phyloP scores from a whole-genome alignment of 2,888 invertebrate genomes.

The Notocelia uddmanniana region DNA sequence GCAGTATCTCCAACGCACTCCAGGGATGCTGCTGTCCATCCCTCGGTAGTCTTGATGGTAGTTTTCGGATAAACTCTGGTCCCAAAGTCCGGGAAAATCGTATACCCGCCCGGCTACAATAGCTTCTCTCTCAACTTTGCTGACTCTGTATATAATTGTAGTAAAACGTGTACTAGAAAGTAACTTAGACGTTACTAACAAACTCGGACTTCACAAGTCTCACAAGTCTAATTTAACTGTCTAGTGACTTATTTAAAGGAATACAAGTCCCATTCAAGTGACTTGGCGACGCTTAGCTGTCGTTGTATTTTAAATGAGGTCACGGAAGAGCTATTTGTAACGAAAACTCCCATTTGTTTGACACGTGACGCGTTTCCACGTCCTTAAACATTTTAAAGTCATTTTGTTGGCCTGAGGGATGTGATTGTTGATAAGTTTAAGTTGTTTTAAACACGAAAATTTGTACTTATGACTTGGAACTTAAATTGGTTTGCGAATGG shows the following conservation, averaged over 20 bases:
- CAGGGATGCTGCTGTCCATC: too few species aligned
- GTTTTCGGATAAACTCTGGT: too few species aligned
- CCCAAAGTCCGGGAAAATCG: too few species aligned
- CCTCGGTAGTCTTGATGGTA: too few species aligned
- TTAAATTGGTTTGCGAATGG: slow-evolving; percentile 5
- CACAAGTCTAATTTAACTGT: slow-evolving; percentile 16
- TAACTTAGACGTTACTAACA: neutral
- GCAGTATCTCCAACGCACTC: too few species aligned
- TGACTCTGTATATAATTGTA: neutral
- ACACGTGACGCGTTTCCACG: slow-evolving; percentile 46
- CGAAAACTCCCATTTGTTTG: slow-evolving; percentile 46
- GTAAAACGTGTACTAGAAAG: neutral
- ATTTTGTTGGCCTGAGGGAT: slow-evolving; percentile 32
- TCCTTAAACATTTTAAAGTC: slow-evolving; percentile 45
- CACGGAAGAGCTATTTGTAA: slow-evolving; percentile 46
- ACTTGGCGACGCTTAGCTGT: slow-evolving; percentile 32
- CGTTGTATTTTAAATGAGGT: slow-evolving; percentile 43
- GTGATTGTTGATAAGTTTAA: slow-evolving; percentile 43
- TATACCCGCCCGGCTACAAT: too few species aligned
- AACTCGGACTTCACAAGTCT: neutral
- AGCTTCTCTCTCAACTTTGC: too few species aligned
- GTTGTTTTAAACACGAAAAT: slow-evolving; percentile 35
- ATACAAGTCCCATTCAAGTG: slow-evolving; percentile 36
- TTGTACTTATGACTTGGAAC: slow-evolving; percentile 2
- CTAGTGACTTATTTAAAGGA: slow-evolving; percentile 32